A percentile compares a stretch with the other conserved stretches of the same genome.
phyloP scores from a whole-genome alignment of 2,888 invertebrate genomes.

The Rhodophaea formosa region DNA sequence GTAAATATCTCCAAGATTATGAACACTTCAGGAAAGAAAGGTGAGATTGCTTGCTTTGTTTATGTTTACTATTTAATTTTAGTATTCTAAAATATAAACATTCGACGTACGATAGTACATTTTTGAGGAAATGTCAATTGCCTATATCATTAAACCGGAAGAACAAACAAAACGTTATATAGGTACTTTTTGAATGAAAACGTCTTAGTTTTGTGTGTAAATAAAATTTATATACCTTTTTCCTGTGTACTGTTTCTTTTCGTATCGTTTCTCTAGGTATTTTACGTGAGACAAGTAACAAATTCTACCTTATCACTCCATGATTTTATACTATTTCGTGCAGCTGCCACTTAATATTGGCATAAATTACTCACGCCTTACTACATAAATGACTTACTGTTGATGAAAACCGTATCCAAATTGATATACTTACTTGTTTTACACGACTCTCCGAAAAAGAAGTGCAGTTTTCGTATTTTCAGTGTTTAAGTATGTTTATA shows the following conservation, averaged over 20 bases:
- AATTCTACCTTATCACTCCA: too few species aligned
- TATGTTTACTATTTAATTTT: not conserved
- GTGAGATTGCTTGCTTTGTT: slow-evolving; percentile 29
- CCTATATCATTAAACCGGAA: not conserved
- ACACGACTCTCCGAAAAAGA: too few species aligned
- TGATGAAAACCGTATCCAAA: too few species aligned
- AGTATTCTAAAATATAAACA: not conserved
- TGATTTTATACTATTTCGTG: too few species aligned
- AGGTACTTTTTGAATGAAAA: not conserved
- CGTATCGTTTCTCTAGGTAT: too few species aligned
- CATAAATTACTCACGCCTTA: too few species aligned
- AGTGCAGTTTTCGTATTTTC: too few species aligned
- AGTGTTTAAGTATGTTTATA: too few species aligned
- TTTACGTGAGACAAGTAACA: too few species aligned
- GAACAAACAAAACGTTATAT: not conserved
- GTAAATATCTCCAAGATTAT: slow-evolving; percentile 32
- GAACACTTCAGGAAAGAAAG: slow-evolving; percentile 39
- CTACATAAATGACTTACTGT: too few species aligned
- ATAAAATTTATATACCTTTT: not conserved
- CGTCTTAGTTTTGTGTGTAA: not conserved
- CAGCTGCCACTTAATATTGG: too few species aligned
- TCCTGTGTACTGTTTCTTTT: not conserved
- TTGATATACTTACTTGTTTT: too few species aligned
- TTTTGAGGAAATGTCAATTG: not conserved
- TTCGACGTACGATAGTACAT: not conserved